phyloP scores from a whole-genome alignment of 2,113 vertebrate genomes.

The Phrynosoma platyrhinos region DNA sequence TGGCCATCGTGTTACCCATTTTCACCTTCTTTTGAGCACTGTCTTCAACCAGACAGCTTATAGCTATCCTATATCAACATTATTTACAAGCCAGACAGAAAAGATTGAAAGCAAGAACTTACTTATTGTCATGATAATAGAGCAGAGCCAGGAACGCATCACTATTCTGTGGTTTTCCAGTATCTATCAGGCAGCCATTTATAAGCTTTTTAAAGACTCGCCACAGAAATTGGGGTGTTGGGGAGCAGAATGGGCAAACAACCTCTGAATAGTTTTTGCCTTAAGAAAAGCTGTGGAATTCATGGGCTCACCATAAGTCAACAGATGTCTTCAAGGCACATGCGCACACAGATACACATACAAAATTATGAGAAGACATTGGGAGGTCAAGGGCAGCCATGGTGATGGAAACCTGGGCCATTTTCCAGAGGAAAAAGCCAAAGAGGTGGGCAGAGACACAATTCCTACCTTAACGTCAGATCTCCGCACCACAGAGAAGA shows the following conservation, averaged over 20 bases:
- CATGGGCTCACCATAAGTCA: no score
- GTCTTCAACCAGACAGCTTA: neutral
- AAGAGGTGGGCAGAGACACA: rapidly evolving
- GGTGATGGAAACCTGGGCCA: neutral
- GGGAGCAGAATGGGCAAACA: neutral
- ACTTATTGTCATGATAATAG: neutral
- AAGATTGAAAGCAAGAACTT: neutral
- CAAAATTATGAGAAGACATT: neutral
- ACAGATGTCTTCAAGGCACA: no score
- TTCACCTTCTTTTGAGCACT: neutral
- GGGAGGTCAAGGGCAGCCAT: neutral
- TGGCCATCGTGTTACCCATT: no score
- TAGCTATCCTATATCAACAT: neutral
- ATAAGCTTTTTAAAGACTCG: neutral
- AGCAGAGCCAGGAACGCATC: rapidly evolving
- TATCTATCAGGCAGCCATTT: neutral
- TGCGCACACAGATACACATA: no score
- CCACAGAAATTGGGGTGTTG: neutral
- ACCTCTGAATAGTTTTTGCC: no score
- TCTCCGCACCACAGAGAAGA: constrained; percentile 78
- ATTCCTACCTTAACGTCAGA: constrained; percentile 80
- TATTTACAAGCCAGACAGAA: neutral
- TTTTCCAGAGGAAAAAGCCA: no score
- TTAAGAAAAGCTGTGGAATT: no score
- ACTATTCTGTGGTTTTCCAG: neutral